phyloP scores from a whole-genome alignment of 92 coral and sea anemone genomes.

The Anthopleura xanthogrammica region DNA sequence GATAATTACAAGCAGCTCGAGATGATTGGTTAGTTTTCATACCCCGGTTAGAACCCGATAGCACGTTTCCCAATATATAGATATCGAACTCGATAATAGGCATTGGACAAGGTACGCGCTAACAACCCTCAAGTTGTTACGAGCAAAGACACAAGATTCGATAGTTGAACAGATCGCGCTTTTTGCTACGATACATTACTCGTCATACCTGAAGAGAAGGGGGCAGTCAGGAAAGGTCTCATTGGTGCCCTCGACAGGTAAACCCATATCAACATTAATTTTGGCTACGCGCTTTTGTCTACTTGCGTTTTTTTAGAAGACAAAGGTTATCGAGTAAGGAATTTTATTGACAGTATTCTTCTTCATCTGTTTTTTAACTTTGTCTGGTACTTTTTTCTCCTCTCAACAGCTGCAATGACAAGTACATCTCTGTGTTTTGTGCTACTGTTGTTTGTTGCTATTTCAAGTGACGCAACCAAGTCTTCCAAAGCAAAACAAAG shows the following conservation, averaged over 20 bases:
- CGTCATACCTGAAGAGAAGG: not conserved
- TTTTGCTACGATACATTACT: not conserved
- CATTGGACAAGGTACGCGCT: not conserved
- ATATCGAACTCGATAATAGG: not conserved
- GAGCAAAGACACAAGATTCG: not conserved
- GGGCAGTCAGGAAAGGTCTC: not conserved
- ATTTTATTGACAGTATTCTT: not conserved
- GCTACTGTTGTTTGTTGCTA: not conserved
- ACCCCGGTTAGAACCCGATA: not conserved
- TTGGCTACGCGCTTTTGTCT: not conserved
- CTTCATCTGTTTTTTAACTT: not conserved
- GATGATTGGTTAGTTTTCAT: conserved; percentile 6
- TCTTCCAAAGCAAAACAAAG: not conserved
- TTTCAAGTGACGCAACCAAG: not conserved
- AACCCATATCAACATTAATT: not conserved
- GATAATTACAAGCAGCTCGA: conserved; percentile 9
- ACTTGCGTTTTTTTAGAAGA: not conserved
- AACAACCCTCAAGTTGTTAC: not conserved
- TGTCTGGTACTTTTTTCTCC: not conserved
- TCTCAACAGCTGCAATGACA: not conserved
- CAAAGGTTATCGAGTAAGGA: conserved; percentile 1
- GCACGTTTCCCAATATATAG: not conserved
- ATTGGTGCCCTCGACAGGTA: not conserved
- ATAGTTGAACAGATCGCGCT: not conserved
- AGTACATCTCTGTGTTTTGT: not conserved